A percentile compares a stretch with the other conserved stretches of the same genome.
Evolutionary conservation across 1,140 invertebrate genomes (phyloP).

Genomic region (Lepidotrigona ventralis): DNA sequence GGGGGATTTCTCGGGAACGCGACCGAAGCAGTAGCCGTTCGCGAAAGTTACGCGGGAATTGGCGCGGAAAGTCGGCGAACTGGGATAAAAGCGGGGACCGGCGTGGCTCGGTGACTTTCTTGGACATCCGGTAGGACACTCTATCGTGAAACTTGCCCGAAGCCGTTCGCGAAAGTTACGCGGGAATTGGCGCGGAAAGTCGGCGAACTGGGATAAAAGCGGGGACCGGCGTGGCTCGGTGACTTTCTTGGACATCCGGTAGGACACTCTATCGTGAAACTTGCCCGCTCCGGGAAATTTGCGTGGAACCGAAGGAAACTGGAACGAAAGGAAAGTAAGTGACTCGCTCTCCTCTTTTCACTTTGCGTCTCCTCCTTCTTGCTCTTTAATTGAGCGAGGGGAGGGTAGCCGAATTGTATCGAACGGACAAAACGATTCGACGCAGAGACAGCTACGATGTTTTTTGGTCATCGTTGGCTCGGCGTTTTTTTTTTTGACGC

Average conservation of each 20-base stretch:
- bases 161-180: constrained; percentile 14
- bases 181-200: constrained; percentile 15
- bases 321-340: neutral
- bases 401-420: neutral
- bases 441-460: constrained; percentile 28
- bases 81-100: neutral
- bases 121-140: neutral
- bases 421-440: constrained; percentile 44
- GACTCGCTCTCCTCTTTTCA: neutral
- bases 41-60: constrained; percentile 11
- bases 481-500: neutral
- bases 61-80: constrained; percentile 10
- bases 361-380: neutral
- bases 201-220: constrained; percentile 2
- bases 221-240: neutral
- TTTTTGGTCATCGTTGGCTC: neutral
- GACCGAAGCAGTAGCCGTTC: neutral
- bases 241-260: neutral
- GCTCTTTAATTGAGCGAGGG: constrained; percentile 18
- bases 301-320: neutral
- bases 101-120: neutral
- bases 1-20: constrained; percentile 5
- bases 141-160: neutral
- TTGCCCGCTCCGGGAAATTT: neutral
- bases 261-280: neutral